Evolutionary conservation across 2,797 vertebrate species (phyloP).

Genomic region (Sitta carolinensis): DNA sequence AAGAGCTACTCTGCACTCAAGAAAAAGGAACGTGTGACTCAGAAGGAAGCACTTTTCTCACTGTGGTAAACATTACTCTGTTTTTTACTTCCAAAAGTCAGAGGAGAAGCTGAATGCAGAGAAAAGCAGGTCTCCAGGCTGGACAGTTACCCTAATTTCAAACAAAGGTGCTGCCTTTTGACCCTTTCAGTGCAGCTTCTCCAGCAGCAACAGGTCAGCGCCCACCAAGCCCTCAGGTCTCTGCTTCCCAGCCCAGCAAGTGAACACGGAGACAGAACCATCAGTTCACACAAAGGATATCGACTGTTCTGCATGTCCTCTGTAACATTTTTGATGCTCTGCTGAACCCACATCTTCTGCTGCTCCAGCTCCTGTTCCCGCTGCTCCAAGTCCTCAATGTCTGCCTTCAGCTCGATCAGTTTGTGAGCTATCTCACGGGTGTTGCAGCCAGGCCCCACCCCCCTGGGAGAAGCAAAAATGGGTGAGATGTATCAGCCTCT

Average conservation of each 20-base stretch:
- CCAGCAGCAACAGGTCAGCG: neutral
- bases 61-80: neutral
- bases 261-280: rapidly evolving
- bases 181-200: neutral
- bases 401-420: slow-evolving; percentile 94
- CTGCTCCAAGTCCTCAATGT: slow-evolving; percentile 92
- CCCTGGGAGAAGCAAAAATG: slow-evolving; percentile 73
- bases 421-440: slow-evolving; percentile 97
- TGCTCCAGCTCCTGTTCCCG: slow-evolving; percentile 94
- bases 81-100: neutral
- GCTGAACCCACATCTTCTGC: slow-evolving; percentile 97
- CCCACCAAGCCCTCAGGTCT: neutral
- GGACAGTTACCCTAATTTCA: neutral
- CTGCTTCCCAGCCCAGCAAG: neutral
- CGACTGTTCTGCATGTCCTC: slow-evolving; percentile 95
- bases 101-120: neutral
- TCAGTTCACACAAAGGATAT: slow-evolving; percentile 86
- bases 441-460: slow-evolving; percentile 97
- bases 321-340: slow-evolving; percentile 97
- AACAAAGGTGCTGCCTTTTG: neutral
- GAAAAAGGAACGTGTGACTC: neutral
- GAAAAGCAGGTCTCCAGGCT: neutral
- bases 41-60: neutral
- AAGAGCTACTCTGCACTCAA: neutral
- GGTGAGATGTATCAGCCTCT: neutral